Percentiles rank a stretch among this genome's conserved stretches.
Conservation (phyloP, 2,888 invertebrate genomes). For the Timema cristinae region DNA sequence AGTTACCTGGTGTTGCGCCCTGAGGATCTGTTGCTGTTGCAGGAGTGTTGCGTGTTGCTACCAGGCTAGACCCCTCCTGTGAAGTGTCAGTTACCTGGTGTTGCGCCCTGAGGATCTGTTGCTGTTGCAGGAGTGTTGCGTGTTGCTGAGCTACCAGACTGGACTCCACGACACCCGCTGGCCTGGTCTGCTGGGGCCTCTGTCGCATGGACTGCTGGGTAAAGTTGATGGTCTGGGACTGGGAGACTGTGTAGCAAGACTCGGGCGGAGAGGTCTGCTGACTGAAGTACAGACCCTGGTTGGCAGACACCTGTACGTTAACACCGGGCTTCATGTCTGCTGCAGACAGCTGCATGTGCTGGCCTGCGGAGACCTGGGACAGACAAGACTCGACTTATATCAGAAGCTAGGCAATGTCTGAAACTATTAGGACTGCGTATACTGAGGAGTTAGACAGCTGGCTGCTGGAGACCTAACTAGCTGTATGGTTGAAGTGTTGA, state of each 20-base stretch:
- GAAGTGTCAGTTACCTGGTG: conserved; percentile 38
- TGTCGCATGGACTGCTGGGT: conserved; percentile 57
- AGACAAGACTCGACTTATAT: no score
- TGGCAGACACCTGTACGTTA: conserved; percentile 71
- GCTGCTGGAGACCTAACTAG: no score
- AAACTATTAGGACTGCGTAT: no score
- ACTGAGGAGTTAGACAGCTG: no score
- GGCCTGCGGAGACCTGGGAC: conserved; percentile 76
- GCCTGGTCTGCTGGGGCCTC: conserved; percentile 34
- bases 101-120: conserved; percentile 36
- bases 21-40: no score
- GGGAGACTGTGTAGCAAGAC: conserved; percentile 65
- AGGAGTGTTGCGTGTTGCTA: no score
- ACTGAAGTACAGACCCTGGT: conserved; percentile 75
- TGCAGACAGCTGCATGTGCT: conserved; percentile 59
- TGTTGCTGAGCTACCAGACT: conserved; percentile 24
- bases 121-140: conserved; percentile 44
- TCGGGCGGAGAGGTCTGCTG: conserved; percentile 38
- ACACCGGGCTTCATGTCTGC: conserved; percentile 64
- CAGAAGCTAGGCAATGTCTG: no score
- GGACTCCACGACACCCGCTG: not conserved
- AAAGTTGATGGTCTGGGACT: conserved; percentile 83
- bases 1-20: no score
- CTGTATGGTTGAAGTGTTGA: no score
- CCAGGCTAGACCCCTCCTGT: not conserved